phyloP scores from a whole-genome alignment of 2,888 invertebrate genomes.

The Eudasyphora cyanicolor region DNA sequence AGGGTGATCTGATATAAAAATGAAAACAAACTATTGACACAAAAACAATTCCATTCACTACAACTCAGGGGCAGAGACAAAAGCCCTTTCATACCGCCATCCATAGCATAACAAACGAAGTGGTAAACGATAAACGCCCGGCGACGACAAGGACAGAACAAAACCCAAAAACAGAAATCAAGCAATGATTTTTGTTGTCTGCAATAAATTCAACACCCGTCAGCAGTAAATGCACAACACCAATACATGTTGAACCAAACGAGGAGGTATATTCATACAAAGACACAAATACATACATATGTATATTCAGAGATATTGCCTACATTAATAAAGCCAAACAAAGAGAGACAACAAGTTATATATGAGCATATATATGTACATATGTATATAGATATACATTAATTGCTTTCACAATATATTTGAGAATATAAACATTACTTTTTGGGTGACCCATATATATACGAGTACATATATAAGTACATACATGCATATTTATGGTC shows the following conservation, averaged over 20 bases:
- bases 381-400: background rate
- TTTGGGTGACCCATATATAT: background rate
- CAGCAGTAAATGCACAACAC: conserved; percentile 13
- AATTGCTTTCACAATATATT: conserved; percentile 3
- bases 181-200: conserved; percentile 18
- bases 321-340: background rate
- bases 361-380: background rate
- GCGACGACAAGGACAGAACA: background rate
- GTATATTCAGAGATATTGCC: background rate
- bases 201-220: conserved; percentile 16
- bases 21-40: background rate
- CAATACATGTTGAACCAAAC: background rate
- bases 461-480: background rate
- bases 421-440: background rate
- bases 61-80: background rate
- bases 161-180: background rate
- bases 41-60: background rate
- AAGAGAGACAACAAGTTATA: background rate
- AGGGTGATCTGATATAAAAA: background rate
- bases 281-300: background rate
- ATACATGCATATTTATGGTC: background rate
- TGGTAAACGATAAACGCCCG: background rate
- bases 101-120: background rate
- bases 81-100: background rate
- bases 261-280: too few species aligned